A percentile compares a stretch with the other conserved stretches of the same genome.
Conservation (phyloP, 2,888 invertebrate species). For the Beris morrisii region DNA sequence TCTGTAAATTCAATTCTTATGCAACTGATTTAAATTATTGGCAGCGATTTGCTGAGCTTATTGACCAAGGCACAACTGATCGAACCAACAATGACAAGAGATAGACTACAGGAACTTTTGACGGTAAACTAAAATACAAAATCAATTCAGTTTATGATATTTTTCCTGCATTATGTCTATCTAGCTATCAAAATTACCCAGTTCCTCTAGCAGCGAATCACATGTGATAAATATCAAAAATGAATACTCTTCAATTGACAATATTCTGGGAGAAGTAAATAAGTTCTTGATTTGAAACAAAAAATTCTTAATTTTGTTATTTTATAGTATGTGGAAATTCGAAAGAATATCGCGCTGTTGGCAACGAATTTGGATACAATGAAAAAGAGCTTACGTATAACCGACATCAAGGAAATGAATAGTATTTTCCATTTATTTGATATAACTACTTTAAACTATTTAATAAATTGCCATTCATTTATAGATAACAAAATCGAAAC, state of each 20-base stretch:
- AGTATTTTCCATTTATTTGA: constrained; percentile 43
- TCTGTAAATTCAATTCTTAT: too few relatives aligned
- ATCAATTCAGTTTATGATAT: not conserved
- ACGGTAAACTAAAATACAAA: constrained; percentile 5
- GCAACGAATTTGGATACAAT: constrained; percentile 51
- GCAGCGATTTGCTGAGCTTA: too few relatives aligned
- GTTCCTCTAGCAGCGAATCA: not conserved
- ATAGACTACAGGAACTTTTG: constrained; percentile 21
- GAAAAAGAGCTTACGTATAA: constrained; percentile 52
- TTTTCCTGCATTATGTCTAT: constrained; percentile 3
- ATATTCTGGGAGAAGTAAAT: constrained; percentile 27
- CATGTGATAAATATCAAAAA: constrained; percentile 14
- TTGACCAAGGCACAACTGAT: too few relatives aligned
- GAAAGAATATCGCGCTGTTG: constrained; percentile 49
- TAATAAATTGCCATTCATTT: not conserved
- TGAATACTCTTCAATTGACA: constrained; percentile 24
- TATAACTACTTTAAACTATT: too few relatives aligned
- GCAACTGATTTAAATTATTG: too few relatives aligned
- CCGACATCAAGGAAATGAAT: constrained; percentile 51
- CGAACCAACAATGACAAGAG: constrained; percentile 21
- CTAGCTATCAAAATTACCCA: constrained; percentile 22
- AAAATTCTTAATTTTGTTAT: not conserved
- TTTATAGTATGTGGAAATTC: constrained; percentile 52
- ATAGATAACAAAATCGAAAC: constrained; percentile 53
- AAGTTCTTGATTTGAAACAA: not conserved